Evolutionary conservation across 2,113 vertebrate species (phyloP).

Genomic region (Mustelus asterias): DNA sequence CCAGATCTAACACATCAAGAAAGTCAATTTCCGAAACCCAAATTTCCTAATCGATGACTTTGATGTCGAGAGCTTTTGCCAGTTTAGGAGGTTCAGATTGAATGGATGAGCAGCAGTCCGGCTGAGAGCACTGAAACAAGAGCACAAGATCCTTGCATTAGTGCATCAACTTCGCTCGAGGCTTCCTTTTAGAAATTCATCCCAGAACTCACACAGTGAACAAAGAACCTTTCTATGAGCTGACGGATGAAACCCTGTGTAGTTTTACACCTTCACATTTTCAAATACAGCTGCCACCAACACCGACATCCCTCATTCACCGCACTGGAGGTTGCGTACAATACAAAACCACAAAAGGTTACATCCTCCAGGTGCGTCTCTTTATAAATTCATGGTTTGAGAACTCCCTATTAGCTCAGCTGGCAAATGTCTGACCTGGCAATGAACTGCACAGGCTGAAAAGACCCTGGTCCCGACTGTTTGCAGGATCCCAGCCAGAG

Average conservation of each 20-base stretch:
- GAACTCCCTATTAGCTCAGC: constrained; percentile 23
- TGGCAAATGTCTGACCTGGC: background rate
- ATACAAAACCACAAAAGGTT: constrained; percentile 13
- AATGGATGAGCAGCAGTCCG: background rate
- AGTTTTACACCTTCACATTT: constrained; percentile 20
- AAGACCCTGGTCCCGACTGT: background rate
- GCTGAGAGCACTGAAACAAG: background rate
- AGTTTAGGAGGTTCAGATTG: background rate
- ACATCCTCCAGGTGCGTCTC: constrained; percentile 24
- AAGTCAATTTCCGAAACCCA: background rate
- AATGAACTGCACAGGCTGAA: background rate
- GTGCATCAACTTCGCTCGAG: background rate
- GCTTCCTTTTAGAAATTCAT: background rate
- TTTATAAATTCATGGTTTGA: constrained; percentile 22
- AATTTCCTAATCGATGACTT: constrained; percentile 6
- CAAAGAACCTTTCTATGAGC: background rate
- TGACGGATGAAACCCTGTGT: background rate
- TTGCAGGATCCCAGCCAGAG: background rate
- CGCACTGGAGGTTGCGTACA: background rate
- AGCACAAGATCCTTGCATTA: background rate
- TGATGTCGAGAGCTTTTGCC: background rate
- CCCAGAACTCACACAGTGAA: background rate
- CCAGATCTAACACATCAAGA: background rate
- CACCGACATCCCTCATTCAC: constrained; percentile 22
- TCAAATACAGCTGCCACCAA: constrained; percentile 24